Evolutionary conservation across 1,140 invertebrate species (phyloP), one percentile per base, ranked within the genome.

Genomic region (Diachasmimorpha longicaudata): DNA sequence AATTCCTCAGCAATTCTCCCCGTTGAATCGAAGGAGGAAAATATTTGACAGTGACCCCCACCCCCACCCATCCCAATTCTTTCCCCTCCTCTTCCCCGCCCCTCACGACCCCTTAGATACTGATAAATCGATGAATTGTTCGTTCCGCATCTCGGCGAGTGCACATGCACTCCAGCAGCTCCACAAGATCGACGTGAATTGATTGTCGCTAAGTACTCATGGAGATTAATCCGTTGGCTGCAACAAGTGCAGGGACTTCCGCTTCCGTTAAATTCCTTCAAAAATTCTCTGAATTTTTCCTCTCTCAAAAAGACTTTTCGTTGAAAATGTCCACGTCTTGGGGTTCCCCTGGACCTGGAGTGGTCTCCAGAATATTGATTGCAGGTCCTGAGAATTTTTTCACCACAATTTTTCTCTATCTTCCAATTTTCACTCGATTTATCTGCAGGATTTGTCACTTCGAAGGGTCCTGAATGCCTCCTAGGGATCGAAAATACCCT

Each of bases 1-100:
- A 85, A 80, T 21, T 82, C 77, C 0, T 74, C n/a, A 23, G 78
- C 77, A 8, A 83, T 46, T 36, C 80, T 68, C 4, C 63, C 46
- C 3, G 39, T 70, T 68, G 74, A 66, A 13, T 67, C 23, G 21
- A 16, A 44, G 21, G 10, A 67, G 63, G 44, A 42, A 52, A 52
- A 16, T 42, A 39, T 44, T 66, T 46, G 8, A 42, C 39, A 10
- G 2, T 31, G 31, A 42, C 44, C 48, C 11, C 42, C 11, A 25
- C 48, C 9, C 10, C 16, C 72, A 11, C 0, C 44, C 4, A 9
- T 9, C 1, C 11, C 44, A 46, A 46, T n/a, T 10, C 44, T 10
- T 11, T 10, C 44, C 2, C 44, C 44, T 4, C n/a, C n/a, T 9
- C n/a, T 46, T 10, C n/a, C 31, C 31, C 31, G 31, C 44, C 44